Base-by-base conservation (phyloP, 2,113 vertebrate genomes). In the Callopanchax toddi region DNA sequence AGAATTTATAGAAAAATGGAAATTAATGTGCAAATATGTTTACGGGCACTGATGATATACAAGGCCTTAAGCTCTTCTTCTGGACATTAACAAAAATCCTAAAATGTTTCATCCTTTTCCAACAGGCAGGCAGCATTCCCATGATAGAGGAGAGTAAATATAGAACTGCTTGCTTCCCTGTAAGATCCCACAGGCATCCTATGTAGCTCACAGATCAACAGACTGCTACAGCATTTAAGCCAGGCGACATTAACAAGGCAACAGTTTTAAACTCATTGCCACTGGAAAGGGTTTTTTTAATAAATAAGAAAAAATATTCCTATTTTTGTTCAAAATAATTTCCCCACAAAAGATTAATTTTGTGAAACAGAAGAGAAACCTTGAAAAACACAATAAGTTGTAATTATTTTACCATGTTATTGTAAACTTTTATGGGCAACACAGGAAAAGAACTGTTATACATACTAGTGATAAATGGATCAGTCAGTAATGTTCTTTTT, bases 81-180 rank as follows among this genome's bases (percentile, higher is more conserved):
- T 21, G 6, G 6, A 72, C 21, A 46, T 23, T 52, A 72, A 17
- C 32, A 60, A 22, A 52, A 69, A 43, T 60, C 43, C 52, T 48
- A 18, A 78, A 56, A 69, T 48, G 21, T 39, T 29, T 20, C 42
- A 54, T 44, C 21, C 18, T 18, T 37, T 61, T 51, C 26, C n/a
- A 15, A 52, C 26, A 59, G 23, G 46, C 43, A 67, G 48, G 43
- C 25, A 34, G 32, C 39, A 65, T 50, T 72, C 53, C 57, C 62
- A 45, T 57, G 67, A 68, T 44, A 59, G 44, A 66, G 62, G 44
- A 52, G 61, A 71, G 63, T 70, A 84, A 73, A 86, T 78, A 81
- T 71, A 85, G 79, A 46, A 70, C 18, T 12, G 50, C 37, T 75
- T 60, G 63, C 49, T 60, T 44, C 45, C 45, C 55, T 66, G 39